Evolutionary conservation across 2,113 vertebrate species (phyloP).

Genomic region (Crocuta crocuta): DNA sequence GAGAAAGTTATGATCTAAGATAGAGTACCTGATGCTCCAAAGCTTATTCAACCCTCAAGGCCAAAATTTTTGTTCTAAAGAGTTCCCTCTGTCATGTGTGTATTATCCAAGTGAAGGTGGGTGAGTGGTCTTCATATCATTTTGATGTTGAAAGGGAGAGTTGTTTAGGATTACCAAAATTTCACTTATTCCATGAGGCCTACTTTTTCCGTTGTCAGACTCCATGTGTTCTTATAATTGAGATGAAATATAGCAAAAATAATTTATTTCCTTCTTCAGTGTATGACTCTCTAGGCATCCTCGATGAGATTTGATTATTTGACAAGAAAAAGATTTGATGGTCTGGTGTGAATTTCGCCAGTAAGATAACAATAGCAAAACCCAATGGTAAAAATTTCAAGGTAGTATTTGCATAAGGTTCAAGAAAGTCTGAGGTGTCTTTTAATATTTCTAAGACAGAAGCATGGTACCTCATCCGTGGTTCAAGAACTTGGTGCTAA

Average conservation of each 20-base stretch:
- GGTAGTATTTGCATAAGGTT: background rate
- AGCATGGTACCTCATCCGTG: background rate
- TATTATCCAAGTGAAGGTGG: too few species aligned
- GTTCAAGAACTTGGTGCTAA: background rate
- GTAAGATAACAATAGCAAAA: background rate
- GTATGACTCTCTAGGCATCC: background rate
- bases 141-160: background rate
- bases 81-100: background rate
- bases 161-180: background rate
- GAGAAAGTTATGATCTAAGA: background rate
- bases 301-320: background rate
- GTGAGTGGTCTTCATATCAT: background rate
- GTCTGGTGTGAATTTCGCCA: background rate
- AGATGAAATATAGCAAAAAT: constrained; percentile 35
- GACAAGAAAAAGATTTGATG: background rate
- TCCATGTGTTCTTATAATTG: background rate
- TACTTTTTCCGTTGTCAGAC: background rate
- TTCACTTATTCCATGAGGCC: background rate
- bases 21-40: background rate
- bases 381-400: background rate
- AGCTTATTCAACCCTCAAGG: background rate
- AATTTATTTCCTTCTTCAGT: background rate
- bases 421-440: background rate
- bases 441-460: background rate
- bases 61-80: background rate